Percentiles rank a stretch among this genome's conserved stretches.
Conservation (phyloP, 2,113 vertebrate genomes). For the Vombatus ursinus region DNA sequence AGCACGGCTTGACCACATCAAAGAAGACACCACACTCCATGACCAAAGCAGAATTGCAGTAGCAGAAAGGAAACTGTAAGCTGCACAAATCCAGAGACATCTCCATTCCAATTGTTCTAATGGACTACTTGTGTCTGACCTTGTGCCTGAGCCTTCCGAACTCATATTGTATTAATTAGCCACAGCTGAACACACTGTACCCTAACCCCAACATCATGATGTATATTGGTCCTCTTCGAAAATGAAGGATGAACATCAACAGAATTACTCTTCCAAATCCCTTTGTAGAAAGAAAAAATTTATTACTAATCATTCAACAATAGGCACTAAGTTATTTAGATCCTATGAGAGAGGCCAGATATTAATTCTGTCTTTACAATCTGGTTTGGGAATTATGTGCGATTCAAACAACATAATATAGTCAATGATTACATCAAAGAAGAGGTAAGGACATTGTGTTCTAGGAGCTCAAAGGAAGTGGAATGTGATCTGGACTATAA, state of each 20-base stretch:
- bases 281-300: background rate
- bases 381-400: background rate
- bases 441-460: background rate
- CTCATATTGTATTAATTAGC: background rate
- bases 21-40: background rate
- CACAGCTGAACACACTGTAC: background rate
- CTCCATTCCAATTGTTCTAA: background rate
- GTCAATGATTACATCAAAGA: background rate
- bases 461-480: background rate
- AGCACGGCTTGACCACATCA: background rate
- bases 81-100: background rate
- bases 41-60: background rate
- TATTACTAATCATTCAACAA: background rate
- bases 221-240: background rate
- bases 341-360: background rate
- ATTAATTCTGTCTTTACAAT: background rate
- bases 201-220: background rate
- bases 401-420: background rate
- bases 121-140: background rate
- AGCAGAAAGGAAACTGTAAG: background rate
- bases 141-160: background rate
- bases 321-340: background rate
- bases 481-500: background rate
- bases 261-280: background rate
- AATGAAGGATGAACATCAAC: background rate